Percentiles rank a stretch among this genome's conserved stretches.
Conservation (phyloP, 30 jellyfish, hydroid and myxozoan species). For the Sanderia malayensis region DNA sequence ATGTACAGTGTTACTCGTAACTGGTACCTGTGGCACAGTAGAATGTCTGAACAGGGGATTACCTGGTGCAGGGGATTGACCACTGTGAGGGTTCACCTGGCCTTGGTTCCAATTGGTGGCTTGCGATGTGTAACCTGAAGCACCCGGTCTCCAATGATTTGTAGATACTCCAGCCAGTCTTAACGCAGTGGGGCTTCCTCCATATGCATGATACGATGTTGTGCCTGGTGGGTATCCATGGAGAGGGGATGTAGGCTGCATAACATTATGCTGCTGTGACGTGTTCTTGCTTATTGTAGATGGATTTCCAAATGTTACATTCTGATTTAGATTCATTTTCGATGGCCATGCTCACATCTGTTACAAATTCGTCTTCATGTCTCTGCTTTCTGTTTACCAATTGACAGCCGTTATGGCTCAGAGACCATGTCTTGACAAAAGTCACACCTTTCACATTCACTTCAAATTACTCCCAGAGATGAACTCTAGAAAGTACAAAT, state of each 20-base stretch:
- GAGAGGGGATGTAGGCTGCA: constrained; percentile 65
- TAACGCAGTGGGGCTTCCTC: constrained; percentile 27
- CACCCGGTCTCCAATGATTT: constrained; percentile 54
- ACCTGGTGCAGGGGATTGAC: constrained; percentile 26
- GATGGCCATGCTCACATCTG: constrained; percentile 63
- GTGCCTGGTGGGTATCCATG: constrained; percentile 64
- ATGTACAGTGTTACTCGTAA: constrained; percentile 56
- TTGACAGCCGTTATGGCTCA: too few species aligned
- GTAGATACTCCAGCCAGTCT: constrained; percentile 50
- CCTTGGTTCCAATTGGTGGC: constrained; percentile 35
- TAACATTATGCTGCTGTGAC: constrained; percentile 55
- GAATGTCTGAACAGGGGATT: constrained; percentile 13
- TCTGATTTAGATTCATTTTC: constrained; percentile 53
- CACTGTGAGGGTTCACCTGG: constrained; percentile 16
- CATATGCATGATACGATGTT: constrained; percentile 48
- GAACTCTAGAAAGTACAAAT: too few species aligned
- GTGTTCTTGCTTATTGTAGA: constrained; percentile 20
- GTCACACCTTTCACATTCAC: too few species aligned
- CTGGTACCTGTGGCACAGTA: constrained; percentile 25
- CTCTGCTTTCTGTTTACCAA: too few species aligned
- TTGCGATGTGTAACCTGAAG: constrained; percentile 44
- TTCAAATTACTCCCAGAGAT: too few species aligned
- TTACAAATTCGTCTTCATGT: background rate
- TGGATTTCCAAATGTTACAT: constrained; percentile 52
- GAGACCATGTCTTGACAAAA: too few species aligned